Evolutionary conservation across 2,113 vertebrate genomes (phyloP).

Genomic region (Bagarius yarrelli): DNA sequence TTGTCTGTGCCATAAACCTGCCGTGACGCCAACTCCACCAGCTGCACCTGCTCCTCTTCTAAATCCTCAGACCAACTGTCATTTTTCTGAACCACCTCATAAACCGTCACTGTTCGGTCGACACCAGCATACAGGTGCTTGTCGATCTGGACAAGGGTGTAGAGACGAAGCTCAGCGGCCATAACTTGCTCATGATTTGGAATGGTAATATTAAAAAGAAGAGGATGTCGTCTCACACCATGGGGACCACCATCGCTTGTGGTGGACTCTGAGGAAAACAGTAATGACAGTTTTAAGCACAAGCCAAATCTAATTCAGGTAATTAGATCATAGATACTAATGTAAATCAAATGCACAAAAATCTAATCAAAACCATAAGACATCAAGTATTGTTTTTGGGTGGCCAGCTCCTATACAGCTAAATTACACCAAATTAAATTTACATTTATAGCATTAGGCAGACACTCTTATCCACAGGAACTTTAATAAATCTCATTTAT

Average conservation of each 20-base stretch:
- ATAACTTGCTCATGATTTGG: slow-evolving; percentile 90
- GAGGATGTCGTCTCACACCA: slow-evolving; percentile 81
- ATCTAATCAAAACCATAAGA: background rate
- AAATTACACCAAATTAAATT: background rate
- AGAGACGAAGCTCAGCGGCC: slow-evolving; percentile 88
- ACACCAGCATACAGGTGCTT: slow-evolving; percentile 81
- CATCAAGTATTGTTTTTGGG: background rate
- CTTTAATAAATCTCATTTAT: too few species aligned
- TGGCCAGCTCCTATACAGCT: background rate
- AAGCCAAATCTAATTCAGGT: background rate
- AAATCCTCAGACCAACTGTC: slow-evolving; percentile 50
- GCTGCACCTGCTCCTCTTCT: slow-evolving; percentile 55
- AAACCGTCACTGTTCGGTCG: slow-evolving; percentile 87
- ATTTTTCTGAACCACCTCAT: slow-evolving; percentile 69
- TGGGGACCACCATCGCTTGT: slow-evolving; percentile 69
- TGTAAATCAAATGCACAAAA: background rate
- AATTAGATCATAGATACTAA: background rate
- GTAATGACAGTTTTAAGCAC: slow-evolving; percentile 5
- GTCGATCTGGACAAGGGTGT: slow-evolving; percentile 85
- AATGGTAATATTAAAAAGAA: slow-evolving; percentile 92
- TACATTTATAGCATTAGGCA: background rate
- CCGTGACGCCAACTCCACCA: slow-evolving; percentile 78
- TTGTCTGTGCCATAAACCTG: slow-evolving; percentile 84
- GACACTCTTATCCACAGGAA: too few species aligned
- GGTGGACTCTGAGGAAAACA: slow-evolving; percentile 73